A percentile compares a stretch with the other conserved stretches of the same genome.
phyloP scores from a whole-genome alignment of 1,140 invertebrate species.

The Anagrus nilaparvatae region DNA sequence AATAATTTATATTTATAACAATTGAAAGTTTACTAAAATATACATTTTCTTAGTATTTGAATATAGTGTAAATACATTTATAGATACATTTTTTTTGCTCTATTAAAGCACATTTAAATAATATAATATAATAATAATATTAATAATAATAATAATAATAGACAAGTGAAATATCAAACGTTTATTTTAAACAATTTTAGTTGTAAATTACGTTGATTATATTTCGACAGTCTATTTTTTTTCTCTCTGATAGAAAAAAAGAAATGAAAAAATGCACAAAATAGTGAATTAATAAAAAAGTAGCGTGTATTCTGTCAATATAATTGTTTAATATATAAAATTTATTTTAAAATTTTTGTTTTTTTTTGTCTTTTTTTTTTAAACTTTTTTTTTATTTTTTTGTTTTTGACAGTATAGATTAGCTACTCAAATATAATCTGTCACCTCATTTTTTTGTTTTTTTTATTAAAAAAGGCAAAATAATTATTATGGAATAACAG shows the following conservation, averaged over 20 bases:
- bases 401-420: conserved; percentile 27
- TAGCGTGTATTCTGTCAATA: conserved; percentile 30
- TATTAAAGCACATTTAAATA: conserved; percentile 30
- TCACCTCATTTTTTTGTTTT: conserved; percentile 25
- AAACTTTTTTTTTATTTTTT: conserved; percentile 19
- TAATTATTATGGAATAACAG: conserved; percentile 34
- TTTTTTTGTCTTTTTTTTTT: conserved; percentile 15
- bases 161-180: conserved; percentile 24
- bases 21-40: conserved; percentile 16
- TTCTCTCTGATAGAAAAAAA: conserved; percentile 26
- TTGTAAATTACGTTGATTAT: too few species aligned
- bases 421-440: conserved; percentile 31
- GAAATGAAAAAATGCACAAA: conserved; percentile 31
- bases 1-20: too few species aligned
- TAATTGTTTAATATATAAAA: conserved; percentile 21
- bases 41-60: conserved; percentile 15
- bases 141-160: conserved; percentile 22
- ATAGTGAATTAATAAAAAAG: conserved; percentile 24
- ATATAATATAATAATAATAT: conserved; percentile 23
- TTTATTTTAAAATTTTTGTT: conserved; percentile 11
- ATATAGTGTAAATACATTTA: conserved; percentile 23
- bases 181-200: conserved; percentile 13
- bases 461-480: conserved; percentile 30
- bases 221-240: too few species aligned
- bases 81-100: conserved; percentile 25